phyloP scores from a whole-genome alignment of 2,888 invertebrate species.

The Leucophenga maculata region DNA sequence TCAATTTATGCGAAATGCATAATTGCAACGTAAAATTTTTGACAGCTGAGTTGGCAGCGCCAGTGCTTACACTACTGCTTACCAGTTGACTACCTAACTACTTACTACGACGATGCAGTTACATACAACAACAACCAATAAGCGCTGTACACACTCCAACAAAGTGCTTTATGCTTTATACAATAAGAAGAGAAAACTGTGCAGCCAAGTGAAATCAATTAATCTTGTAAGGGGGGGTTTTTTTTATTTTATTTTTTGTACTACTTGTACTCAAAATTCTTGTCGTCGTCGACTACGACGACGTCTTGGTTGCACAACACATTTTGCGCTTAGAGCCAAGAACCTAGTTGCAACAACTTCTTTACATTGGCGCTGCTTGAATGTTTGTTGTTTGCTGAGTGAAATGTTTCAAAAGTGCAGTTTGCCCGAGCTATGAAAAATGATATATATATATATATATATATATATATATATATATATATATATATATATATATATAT shows the following conservation, averaged over 20 bases:
- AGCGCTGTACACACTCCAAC: too few relatives aligned
- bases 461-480: not conserved
- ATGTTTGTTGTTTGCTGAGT: conserved; percentile 47
- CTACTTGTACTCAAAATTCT: not conserved
- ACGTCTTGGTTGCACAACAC: not conserved
- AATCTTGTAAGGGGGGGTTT: conserved; percentile 56
- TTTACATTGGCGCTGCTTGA: conserved; percentile 2
- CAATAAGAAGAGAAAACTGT: conserved; percentile 52
- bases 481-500: not conserved
- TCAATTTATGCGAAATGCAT: too few relatives aligned
- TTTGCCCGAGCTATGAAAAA: conserved; percentile 62
- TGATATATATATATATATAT: conserved; percentile 55
- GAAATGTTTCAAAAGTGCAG: conserved; percentile 67
- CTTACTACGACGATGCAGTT: too few relatives aligned
- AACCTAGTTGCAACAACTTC: not conserved
- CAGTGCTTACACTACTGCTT: too few relatives aligned
- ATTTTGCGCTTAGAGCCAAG: not conserved
- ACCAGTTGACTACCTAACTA: too few relatives aligned
- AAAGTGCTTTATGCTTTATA: not conserved
- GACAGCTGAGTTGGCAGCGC: too few relatives aligned
- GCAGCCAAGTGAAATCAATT: conserved; percentile 66
- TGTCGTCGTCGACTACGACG: not conserved
- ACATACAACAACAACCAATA: too few relatives aligned
- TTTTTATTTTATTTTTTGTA: not conserved
- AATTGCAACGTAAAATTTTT: too few relatives aligned